Evolutionary conservation across 2,888 invertebrate genomes (phyloP), one percentile per base, ranked within the genome.

Genomic region (Ctenicera cuprea): DNA sequence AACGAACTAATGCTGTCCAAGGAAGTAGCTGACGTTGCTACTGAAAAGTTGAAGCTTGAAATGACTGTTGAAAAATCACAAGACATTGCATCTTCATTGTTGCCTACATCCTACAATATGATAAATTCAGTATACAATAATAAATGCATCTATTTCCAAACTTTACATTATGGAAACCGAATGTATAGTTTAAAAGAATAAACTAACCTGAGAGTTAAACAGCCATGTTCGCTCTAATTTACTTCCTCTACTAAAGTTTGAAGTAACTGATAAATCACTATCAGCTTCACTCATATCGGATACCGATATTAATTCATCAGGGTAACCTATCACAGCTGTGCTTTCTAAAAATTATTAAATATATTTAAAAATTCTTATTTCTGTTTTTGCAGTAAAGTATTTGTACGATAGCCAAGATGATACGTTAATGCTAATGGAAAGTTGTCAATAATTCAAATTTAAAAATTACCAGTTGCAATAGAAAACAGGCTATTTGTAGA

Each of bases 1-100:
- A 90, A 87, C 73, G 87, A 86, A 74, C 85, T 86, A 38, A 88
- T 83, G 76, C 87, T 87, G 73, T 88, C 87, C 41, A 87, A 78
- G 2, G 87, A 86, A 5, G 86, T 85, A 16, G 54, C 69, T 0
- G 75, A 75, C 1, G 86, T 84, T 1, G 84, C 82, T 2, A 86
- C 85, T 5, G 85, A 82, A 69, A 86, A 84, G 73, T 85, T 84
- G 70, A 87, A 82, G 76, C 81, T 83, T 2, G 85, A 83, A 33
- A 87, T 78, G 37, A 87, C 80, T 48, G 82, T 82, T 26, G 87
- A 86, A 69, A 87, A 84, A 74, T 87, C 86, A 63, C 84, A 86
- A 0, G 87, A 84, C 61, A 82, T 74, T 3, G 80, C 77, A 16
- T 86, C 86, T 65, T 84, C 84, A 38, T 79, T 82, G 70, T 82